phyloP scores from a whole-genome alignment of 2,888 invertebrate genomes.

The Dryocosmus kuriphilus region DNA sequence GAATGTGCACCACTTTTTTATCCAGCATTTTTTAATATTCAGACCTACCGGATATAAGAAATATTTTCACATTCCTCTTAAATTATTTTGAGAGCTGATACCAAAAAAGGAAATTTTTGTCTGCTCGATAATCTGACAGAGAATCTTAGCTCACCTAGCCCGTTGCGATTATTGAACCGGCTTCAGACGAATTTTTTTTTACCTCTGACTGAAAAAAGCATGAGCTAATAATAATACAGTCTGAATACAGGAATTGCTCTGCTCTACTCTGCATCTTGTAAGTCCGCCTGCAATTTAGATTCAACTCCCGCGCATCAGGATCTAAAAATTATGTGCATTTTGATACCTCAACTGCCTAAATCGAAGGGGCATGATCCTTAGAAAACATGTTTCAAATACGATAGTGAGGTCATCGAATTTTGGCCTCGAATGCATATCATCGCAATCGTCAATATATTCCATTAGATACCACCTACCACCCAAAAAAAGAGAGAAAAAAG shows the following conservation, averaged over 20 bases:
- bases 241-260: too few relatives aligned
- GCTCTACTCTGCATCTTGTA: slow-evolving; percentile 36
- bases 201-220: too few relatives aligned
- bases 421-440: slow-evolving; percentile 31
- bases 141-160: not conserved
- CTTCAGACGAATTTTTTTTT: not conserved
- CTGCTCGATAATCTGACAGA: not conserved
- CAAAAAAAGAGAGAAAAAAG: slow-evolving; percentile 2
- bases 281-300: slow-evolving; percentile 47
- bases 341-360: slow-evolving; percentile 28
- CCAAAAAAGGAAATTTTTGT: too few relatives aligned
- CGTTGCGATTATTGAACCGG: not conserved
- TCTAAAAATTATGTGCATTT: slow-evolving; percentile 46
- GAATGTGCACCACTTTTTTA: too few relatives aligned
- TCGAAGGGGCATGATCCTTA: slow-evolving; percentile 19
- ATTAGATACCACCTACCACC: slow-evolving; percentile 28
- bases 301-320: slow-evolving; percentile 45
- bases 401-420: slow-evolving; percentile 35
- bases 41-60: too few relatives aligned
- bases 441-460: slow-evolving; percentile 24
- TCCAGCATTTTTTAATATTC: too few relatives aligned
- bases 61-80: too few relatives aligned
- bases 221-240: too few relatives aligned
- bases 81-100: too few relatives aligned
- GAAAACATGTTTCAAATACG: not conserved